A percentile compares a stretch with the other conserved stretches of the same genome.
Conservation (phyloP, 2,888 invertebrate species). For the Ennomos erosarius region DNA sequence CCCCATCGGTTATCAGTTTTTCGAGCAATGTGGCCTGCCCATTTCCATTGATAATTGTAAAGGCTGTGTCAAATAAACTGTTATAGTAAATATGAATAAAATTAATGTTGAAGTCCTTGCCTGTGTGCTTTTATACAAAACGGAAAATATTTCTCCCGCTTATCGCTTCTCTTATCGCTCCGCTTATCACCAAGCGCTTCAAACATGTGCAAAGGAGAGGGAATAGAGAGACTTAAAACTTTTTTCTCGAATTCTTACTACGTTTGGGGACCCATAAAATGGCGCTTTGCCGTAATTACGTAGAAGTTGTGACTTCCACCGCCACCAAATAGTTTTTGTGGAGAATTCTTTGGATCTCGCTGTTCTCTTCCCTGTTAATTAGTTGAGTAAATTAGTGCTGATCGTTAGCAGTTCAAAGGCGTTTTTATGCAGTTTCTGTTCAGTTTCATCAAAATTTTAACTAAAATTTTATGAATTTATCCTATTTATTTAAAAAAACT, state of each 20-base stretch:
- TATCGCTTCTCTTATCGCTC: constrained; percentile 32
- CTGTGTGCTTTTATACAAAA: constrained; percentile 10
- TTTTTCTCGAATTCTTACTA: constrained; percentile 41
- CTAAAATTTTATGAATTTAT: too few relatives aligned
- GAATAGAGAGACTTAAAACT: constrained; percentile 38
- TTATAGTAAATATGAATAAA: too few relatives aligned
- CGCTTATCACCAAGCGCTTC: constrained; percentile 11
- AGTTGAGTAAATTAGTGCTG: constrained; percentile 38
- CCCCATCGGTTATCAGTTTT: too few relatives aligned
- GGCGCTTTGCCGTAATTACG: constrained; percentile 46
- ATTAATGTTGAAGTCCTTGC: too few relatives aligned
- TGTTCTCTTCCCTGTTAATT: constrained; percentile 38
- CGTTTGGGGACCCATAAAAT: constrained; percentile 43
- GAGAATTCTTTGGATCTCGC: constrained; percentile 31
- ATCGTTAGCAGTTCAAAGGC: constrained; percentile 34
- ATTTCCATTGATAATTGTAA: too few relatives aligned
- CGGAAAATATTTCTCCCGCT: constrained; percentile 1
- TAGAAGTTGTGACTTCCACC: constrained; percentile 49
- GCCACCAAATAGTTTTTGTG: constrained; percentile 39
- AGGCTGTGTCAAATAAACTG: too few relatives aligned
- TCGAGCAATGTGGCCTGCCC: too few relatives aligned
- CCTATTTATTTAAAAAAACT: too few relatives aligned
- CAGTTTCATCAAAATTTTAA: too few relatives aligned
- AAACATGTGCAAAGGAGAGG: constrained; percentile 25
- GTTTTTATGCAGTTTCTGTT: constrained; percentile 14